Base-by-base conservation (phyloP, 1,140 invertebrate species). In the Drosophila watanabei region DNA sequence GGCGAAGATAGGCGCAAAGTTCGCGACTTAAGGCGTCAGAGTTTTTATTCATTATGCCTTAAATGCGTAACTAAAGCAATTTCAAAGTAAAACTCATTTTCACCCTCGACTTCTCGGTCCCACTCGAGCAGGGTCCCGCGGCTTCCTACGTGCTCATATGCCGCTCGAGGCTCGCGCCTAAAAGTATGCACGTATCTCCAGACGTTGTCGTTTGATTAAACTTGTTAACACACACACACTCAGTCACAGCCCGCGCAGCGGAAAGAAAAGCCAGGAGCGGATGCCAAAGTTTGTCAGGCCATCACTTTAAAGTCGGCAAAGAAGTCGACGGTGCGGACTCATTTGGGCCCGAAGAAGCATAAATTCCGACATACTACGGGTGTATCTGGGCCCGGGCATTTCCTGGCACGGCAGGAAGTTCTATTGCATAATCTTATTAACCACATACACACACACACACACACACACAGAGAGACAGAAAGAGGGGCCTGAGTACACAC, bases 141-240 rank as follows among this genome's bases (percentile, higher is more conserved):
- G 61, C 20, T 41, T 16, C 62, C 57, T 87, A 71, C 76, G 68
- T 83, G 84, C 84, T 76, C 80, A 83, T 86, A 77, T 83, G 80
- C 66, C 11, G 24, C 60, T 60, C 64, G 60, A 54, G 41, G 69
- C 54, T 64, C 49, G 33, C 62, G 75, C 80, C 77, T 48, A 73
- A 80, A 80, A 81, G 78, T 84, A 81, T 88, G 85, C 85, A 89
- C 85, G 85, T 88, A 73, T 73, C 78, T 89, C 61, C 68, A 66
- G 85, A 76, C 85, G 81, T 89, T 89, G 85, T 84, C 85, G 72
- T 89, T 88, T 88, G 85, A 88, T 89, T 88, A 89, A 88, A 88
- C 85, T 88, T 88, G 85, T 89, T 88, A 89, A 79, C 73, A 66
- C 78, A 82, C 73, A 63, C 45, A 49, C 51, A 39, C 33, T 18